Base-by-base conservation (phyloP, 2,888 invertebrate species). In the Leptothorax acervorum region DNA sequence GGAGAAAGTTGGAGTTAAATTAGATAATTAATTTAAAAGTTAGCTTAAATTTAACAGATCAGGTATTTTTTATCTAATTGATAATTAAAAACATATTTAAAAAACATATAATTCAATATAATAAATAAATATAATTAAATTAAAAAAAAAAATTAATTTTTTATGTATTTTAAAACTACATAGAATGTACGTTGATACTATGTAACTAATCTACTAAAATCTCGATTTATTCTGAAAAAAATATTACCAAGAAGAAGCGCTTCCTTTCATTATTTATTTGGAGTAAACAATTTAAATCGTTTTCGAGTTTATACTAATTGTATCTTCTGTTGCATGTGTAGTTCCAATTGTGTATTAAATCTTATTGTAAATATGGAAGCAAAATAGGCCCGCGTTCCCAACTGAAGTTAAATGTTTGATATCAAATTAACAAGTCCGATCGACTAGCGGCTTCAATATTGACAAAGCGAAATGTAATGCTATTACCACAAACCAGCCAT, bases 391-490 rank as follows among this genome's bases (percentile, higher is more conserved):
- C 39, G 75, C 57, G 57, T 57, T 66, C 35, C 66, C 66, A 68
- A 45, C 12, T 57, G 48, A 78, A 78, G 82, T 75, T 83, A 83
- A 83, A 83, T 83, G 82, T 83, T 83, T 83, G 82, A 83, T 78
- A 78, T 83, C 66, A 81, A 84, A 82, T 82, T 84, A 73, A 84
- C 73, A 82, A 84, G 65, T 82, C 65, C 57, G 57, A 82, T 82
- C 82, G 57, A 82, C 82, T 73, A 83, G 73, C 79, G 73, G 79
- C 73, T 81, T 81, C 79, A 81, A 81, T 81, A 81, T 81, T 81
- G 79, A 81, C 79, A 73, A 60, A 82, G 53, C 45, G 82, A 75
- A 76, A 76, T 82, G 82, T 63, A 74, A 82, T 55, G 76, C 82
- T 82, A 76, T 82, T 82, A 65, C 76, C 82, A 53, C 82, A 82